Base-by-base conservation (phyloP, 2,113 vertebrate species). In the Empidonax alnorum region DNA sequence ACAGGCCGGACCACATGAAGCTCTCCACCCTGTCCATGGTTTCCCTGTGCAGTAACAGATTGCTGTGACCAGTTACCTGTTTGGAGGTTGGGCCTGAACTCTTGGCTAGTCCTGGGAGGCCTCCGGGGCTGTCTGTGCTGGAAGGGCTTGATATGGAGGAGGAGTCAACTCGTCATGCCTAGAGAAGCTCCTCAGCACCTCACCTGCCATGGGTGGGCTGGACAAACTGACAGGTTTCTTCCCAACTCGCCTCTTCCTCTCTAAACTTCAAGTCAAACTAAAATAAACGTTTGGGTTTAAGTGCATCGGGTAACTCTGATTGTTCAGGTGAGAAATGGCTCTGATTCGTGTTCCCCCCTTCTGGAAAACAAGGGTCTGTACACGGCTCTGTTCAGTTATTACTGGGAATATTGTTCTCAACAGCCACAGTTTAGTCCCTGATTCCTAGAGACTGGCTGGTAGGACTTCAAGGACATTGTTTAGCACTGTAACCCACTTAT, bases 261-360 rank as follows among this genome's bases (percentile, higher is more conserved):
- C 99, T 99, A 99, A 99, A 99, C 97, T 99, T 98, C 98, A 99
- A 99, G 98, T 98, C 98, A 99, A 98, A 99, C 98, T 98, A 95
- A 96, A 98, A 98, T 99, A 96, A 99, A 98, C 97, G 37, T 92
- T 93, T 16, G 44, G 58, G 89, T 95, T 95, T 97, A 97, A 96
- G 93, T 92, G 97, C 94, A 97, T 96, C 63, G 97, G 63, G 92
- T 87, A 95, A 96, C 85, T 94, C 95, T 94, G 95, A 94, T 35
- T 90, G 42, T 71, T 86, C 83, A 68, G 68, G 78, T 67, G 65
- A 83, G 63, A 91, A 85, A 84, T 17, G 31, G 49, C 59, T 90
- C 84, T 55, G 62, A 37, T 16, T 88, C 37, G 24, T 27, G 22
- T 23, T 69, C 58, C n/a, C 35, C 4, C 10, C 7, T 11, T 52